Conservation (phyloP, 1,140 invertebrate species). For the Brachionus koreanus region DNA sequence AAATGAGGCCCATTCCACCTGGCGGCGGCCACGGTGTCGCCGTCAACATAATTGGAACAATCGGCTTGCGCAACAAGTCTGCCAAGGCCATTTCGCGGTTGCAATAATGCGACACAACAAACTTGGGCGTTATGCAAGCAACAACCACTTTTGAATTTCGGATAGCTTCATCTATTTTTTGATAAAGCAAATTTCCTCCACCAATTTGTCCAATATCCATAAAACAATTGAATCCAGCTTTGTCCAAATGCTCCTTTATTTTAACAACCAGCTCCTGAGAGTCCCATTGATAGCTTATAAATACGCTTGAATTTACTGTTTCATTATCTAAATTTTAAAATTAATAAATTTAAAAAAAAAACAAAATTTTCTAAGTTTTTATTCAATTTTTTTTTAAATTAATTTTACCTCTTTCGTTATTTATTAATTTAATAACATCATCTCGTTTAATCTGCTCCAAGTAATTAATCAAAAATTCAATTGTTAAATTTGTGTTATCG, state of each 20-base stretch:
- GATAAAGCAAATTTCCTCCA: constrained; percentile 58
- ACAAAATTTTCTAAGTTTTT: no score
- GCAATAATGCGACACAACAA: constrained; percentile 58
- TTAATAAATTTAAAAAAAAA: constrained; percentile 19
- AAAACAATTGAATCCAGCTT: constrained; percentile 59
- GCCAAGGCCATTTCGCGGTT: constrained; percentile 59
- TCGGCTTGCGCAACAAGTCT: constrained; percentile 59
- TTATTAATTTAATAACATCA: constrained; percentile 57
- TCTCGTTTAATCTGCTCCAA: constrained; percentile 56
- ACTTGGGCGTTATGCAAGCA: constrained; percentile 59
- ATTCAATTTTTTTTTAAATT: not conserved
- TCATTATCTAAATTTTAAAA: constrained; percentile 49
- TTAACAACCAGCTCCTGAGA: constrained; percentile 54
- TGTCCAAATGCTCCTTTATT: constrained; percentile 55
- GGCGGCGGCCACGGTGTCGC: constrained; percentile 60
- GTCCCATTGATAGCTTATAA: constrained; percentile 61
- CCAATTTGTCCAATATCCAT: constrained; percentile 61
- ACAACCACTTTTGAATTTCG: constrained; percentile 53
- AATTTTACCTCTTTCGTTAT: constrained; percentile 52
- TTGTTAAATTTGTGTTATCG: constrained; percentile 58
- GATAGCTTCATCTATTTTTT: constrained; percentile 60
- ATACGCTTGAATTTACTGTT: constrained; percentile 55
- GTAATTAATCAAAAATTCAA: constrained; percentile 58
- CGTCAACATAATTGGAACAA: constrained; percentile 58
- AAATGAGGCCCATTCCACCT: constrained; percentile 58